A percentile compares a stretch with the other conserved stretches of the same genome.
Conservation (phyloP, 2,113 vertebrate species). For the Mormyrus iriodes region DNA sequence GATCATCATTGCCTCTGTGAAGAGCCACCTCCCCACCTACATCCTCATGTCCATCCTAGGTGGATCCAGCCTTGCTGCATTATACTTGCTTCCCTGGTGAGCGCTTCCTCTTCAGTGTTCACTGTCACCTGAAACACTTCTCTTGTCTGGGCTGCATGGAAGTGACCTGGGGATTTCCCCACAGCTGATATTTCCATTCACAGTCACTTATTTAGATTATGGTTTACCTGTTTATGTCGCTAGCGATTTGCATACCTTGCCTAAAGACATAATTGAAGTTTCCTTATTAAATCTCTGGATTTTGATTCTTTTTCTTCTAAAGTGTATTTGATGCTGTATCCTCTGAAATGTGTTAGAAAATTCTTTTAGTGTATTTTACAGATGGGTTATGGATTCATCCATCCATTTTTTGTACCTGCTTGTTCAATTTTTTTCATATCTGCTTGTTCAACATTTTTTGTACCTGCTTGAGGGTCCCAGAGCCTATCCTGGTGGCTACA, state of each 20-base stretch:
- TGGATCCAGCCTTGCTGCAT: slow-evolving; percentile 48
- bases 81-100: slow-evolving; percentile 56
- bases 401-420: too few relatives aligned
- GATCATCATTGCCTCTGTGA: slow-evolving; percentile 33
- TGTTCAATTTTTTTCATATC: too few relatives aligned
- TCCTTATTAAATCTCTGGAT: not conserved
- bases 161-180: not conserved
- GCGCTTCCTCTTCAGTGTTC: not conserved
- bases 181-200: not conserved
- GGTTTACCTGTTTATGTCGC: not conserved
- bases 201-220: not conserved
- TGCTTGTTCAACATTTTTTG: too few relatives aligned
- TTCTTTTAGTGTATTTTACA: not conserved
- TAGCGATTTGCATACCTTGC: not conserved
- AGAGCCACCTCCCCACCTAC: slow-evolving; percentile 39
- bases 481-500: not conserved
- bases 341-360: not conserved
- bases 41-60: slow-evolving; percentile 32
- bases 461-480: not conserved
- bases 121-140: not conserved
- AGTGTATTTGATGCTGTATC: not conserved
- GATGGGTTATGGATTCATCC: not conserved
- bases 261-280: not conserved
- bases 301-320: not conserved
- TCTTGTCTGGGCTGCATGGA: not conserved